Base-by-base conservation (phyloP, 2,797 vertebrate genomes). In the Lepus townsendii region DNA sequence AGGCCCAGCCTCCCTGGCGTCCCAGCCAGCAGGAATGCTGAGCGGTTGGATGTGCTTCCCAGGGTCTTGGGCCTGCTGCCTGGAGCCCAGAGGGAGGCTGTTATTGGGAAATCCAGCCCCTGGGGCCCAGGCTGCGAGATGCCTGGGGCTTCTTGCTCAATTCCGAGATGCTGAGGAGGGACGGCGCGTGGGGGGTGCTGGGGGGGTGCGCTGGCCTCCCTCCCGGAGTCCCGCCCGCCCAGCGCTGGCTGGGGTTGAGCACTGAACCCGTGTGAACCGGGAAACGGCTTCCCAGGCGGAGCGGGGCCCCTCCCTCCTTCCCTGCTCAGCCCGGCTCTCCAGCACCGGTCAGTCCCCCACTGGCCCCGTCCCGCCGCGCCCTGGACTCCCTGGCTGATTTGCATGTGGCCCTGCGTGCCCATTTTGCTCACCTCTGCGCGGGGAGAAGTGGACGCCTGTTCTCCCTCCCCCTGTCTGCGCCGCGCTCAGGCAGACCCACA, bases 391-490 rank as follows among this genome's bases (percentile, higher is more conserved):
- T 96, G 89, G 96, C 73, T 93, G 20, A 93, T 98, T 97, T 97
- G 91, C 97, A 96, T 96, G 83, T 97, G 95, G 96, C 97, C 97
- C 97, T 32, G 98, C 98, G 96, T 99, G 98, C 98, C 98, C 98
- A 97, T 98, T 98, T 97, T 96, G 98, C 98, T 99, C 98, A 99
- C 93, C 30, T n/a, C 3, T 11, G 79, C 95, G 93, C 1, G 27
- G 17, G 79, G 69, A 91, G 50, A 75, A 72, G 5, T 79, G 62
- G 90, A 60, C 17, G 9, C 91, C 77, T 42, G 30, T 85, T 38
- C 91, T 79, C 87, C 11, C 79, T 86, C 42, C 42, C 38, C 42
- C 42, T 47, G 42, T 8, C 42, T 47, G 42, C 8, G 8, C 42
- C 8, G 7, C 42, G 8, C 42, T 47, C 42, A 47, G 54, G 54